These are phyloP conservation scores for Antitype chi DNA, from an alignment of 2,888 invertebrate species.

Conservation along the genomic window DNA sequence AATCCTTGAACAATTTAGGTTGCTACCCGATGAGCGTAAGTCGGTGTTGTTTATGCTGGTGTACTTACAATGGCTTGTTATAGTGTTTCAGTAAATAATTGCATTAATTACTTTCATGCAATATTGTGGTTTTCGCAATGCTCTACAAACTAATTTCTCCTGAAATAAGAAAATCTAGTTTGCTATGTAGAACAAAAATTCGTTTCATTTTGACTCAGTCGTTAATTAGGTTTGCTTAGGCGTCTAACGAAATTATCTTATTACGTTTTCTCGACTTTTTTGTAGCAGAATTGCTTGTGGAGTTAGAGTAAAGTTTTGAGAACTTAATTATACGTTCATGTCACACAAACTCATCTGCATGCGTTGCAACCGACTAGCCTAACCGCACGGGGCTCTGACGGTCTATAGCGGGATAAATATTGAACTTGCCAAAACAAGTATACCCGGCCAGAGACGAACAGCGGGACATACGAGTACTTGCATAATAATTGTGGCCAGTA, in stretches of 20 bases:
- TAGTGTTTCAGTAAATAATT: conserved; percentile 22
- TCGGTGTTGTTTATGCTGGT: neutral
- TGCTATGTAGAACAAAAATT: neutral
- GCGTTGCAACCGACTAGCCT: conserved; percentile 28
- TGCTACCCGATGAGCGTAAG: neutral
- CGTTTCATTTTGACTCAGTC: neutral
- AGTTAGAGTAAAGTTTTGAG: conserved; percentile 10
- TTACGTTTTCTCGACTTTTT: neutral
- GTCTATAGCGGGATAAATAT: conserved; percentile 46
- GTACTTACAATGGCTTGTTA: conserved; percentile 3
- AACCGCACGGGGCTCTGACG: conserved; percentile 17
- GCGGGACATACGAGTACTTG: conserved; percentile 5
- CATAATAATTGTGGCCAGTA: conserved; percentile 12
- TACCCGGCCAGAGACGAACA: conserved; percentile 11
- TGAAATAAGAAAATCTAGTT: neutral
- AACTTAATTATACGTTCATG: conserved; percentile 25
- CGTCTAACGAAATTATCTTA: neutral
- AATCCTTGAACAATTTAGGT: neutral
- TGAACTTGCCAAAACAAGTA: conserved; percentile 41
- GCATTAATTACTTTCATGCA: conserved; percentile 18
- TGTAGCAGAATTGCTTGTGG: neutral
- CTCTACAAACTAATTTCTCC: conserved; percentile 11
- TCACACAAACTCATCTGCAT: conserved; percentile 50
- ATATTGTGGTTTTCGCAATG: conserved; percentile 5
- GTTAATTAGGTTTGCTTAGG: neutral